phyloP scores from a whole-genome alignment of 2,888 invertebrate genomes.

The Drosophila affinis region DNA sequence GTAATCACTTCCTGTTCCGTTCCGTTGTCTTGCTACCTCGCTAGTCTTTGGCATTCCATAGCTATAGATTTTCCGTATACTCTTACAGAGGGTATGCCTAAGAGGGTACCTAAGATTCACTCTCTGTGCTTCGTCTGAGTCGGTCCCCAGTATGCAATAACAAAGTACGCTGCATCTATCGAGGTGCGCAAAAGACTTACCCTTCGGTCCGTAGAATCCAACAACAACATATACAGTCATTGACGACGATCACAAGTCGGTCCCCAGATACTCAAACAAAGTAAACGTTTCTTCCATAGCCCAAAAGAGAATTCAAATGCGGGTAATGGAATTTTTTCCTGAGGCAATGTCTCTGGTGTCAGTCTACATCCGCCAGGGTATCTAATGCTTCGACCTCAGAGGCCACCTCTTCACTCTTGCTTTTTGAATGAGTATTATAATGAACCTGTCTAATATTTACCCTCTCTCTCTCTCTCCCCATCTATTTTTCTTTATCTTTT shows the following conservation, averaged over 20 bases:
- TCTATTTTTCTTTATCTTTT: constrained; percentile 41
- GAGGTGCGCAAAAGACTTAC: too few species aligned
- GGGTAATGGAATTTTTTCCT: too few species aligned
- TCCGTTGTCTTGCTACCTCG: constrained; percentile 42
- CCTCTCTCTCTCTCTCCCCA: constrained; percentile 19
- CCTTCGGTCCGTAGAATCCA: too few species aligned
- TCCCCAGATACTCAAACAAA: too few species aligned
- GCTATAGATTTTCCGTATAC: background rate
- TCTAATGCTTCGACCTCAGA: background rate
- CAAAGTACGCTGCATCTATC: too few species aligned
- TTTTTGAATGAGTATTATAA: constrained; percentile 2
- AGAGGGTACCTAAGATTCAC: background rate
- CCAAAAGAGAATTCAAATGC: too few species aligned
- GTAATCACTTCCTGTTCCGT: constrained; percentile 75
- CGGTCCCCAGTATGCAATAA: too few species aligned
- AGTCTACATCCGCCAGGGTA: background rate
- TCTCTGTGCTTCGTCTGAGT: too few species aligned
- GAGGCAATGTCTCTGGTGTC: background rate
- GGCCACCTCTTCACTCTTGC: background rate
- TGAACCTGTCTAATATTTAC: constrained; percentile 48
- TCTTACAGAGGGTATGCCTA: background rate
- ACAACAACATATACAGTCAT: too few species aligned
- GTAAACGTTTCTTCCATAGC: too few species aligned
- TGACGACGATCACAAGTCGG: too few species aligned
- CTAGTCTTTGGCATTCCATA: background rate